These are phyloP conservation scores for Idaea biselata DNA, from an alignment of 2,888 invertebrate species.

Conservation along the genomic window DNA sequence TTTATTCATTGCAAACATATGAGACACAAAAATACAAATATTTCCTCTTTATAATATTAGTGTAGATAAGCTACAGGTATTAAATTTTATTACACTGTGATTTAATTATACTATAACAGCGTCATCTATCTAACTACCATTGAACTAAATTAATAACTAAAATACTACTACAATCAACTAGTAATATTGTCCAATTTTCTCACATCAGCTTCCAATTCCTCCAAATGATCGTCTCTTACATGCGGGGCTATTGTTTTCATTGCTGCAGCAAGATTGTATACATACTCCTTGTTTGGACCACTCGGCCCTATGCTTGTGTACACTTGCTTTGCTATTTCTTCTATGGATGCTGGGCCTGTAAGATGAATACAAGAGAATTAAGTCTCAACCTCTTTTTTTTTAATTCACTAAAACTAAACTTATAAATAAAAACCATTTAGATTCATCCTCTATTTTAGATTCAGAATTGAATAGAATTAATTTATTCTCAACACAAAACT, in stretches of 20 bases:
- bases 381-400: too few relatives aligned
- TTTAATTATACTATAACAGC: neutral
- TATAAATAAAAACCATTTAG: too few relatives aligned
- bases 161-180: neutral
- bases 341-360: slow-evolving; percentile 87
- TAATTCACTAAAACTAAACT: too few relatives aligned
- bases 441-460: too few relatives aligned
- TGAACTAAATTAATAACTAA: neutral
- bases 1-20: too few relatives aligned
- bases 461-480: too few relatives aligned
- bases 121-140: neutral
- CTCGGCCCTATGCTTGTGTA: slow-evolving; percentile 88
- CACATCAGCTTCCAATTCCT: slow-evolving; percentile 83
- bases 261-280: slow-evolving; percentile 89
- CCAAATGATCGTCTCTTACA: slow-evolving; percentile 88
- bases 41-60: too few relatives aligned
- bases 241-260: slow-evolving; percentile 88
- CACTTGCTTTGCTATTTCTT: slow-evolving; percentile 90
- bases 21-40: too few relatives aligned
- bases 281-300: slow-evolving; percentile 95
- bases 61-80: too few relatives aligned
- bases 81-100: neutral
- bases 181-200: slow-evolving; percentile 39
- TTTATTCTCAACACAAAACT: too few relatives aligned
- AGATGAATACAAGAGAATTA: slow-evolving; percentile 24